A percentile compares a stretch with the other conserved stretches of the same genome.
phyloP scores from a whole-genome alignment of 2,113 vertebrate species.

The Apaloderma vittatum region DNA sequence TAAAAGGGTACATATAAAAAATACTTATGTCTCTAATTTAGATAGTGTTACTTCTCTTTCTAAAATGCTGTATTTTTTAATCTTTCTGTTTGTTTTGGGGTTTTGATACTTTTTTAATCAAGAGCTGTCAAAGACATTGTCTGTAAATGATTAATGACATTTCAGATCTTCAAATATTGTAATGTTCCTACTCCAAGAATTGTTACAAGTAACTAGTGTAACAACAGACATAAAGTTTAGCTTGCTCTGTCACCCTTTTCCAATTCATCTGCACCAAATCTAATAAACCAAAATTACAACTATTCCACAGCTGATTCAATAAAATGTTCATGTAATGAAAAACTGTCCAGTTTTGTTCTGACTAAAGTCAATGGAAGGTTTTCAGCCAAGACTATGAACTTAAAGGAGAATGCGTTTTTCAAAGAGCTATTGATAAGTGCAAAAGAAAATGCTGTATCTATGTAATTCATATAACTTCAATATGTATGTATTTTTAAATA shows the following conservation, averaged over 20 bases:
- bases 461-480: neutral
- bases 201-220: neutral
- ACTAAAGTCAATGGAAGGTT: neutral
- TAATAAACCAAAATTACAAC: constrained; percentile 36
- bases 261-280: neutral
- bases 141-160: neutral
- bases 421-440: neutral
- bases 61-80: neutral
- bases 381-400: neutral
- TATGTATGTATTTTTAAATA: neutral
- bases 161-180: neutral
- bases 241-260: constrained; percentile 13
- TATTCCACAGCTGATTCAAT: constrained; percentile 1
- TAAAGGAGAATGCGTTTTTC: neutral
- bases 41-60: neutral
- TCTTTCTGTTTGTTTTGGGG: neutral
- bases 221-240: neutral
- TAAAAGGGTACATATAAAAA: neutral
- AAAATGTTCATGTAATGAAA: constrained; percentile 4
- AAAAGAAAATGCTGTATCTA: neutral
- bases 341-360: neutral
- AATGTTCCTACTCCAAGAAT: neutral
- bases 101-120: neutral
- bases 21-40: neutral
- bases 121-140: neutral